Conservation (phyloP, 2,797 vertebrate species). For the Streptopelia turtur region DNA sequence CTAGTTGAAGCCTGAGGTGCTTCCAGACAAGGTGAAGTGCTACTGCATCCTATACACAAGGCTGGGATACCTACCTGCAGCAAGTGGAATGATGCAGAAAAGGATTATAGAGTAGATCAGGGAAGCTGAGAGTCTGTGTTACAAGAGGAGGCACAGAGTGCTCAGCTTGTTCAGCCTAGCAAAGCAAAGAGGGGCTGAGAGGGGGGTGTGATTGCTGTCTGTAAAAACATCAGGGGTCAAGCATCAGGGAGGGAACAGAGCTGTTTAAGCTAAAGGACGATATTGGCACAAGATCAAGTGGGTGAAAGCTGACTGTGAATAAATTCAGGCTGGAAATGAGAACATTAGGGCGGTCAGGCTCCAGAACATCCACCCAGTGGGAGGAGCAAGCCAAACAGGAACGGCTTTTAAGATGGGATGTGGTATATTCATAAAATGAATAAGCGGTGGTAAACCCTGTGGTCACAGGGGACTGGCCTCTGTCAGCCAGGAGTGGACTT, state of each 20-base stretch:
- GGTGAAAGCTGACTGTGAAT: neutral
- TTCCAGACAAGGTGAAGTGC: neutral
- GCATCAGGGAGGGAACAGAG: neutral
- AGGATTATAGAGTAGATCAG: neutral
- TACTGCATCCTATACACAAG: neutral
- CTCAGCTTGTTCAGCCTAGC: neutral
- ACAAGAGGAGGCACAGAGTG: neutral
- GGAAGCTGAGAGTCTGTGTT: neutral
- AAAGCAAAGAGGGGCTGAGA: neutral
- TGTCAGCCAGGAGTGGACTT: neutral
- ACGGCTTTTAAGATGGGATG: neutral
- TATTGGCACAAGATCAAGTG: neutral
- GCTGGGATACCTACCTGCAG: neutral
- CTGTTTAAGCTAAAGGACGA: neutral
- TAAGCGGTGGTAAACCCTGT: neutral
- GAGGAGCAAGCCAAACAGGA: neutral
- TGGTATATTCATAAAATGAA: neutral
- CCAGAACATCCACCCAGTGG: neutral
- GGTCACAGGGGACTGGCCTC: neutral
- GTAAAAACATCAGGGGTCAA: conserved; percentile 1
- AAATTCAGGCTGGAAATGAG: conserved; percentile 34
- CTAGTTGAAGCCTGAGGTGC: neutral
- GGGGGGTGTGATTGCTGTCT: neutral
- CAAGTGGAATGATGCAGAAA: neutral
- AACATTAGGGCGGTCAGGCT: neutral